These are phyloP conservation scores for Fundulus diaphanus DNA, from an alignment of 2,797 vertebrate species.

Conservation along the genomic window DNA sequence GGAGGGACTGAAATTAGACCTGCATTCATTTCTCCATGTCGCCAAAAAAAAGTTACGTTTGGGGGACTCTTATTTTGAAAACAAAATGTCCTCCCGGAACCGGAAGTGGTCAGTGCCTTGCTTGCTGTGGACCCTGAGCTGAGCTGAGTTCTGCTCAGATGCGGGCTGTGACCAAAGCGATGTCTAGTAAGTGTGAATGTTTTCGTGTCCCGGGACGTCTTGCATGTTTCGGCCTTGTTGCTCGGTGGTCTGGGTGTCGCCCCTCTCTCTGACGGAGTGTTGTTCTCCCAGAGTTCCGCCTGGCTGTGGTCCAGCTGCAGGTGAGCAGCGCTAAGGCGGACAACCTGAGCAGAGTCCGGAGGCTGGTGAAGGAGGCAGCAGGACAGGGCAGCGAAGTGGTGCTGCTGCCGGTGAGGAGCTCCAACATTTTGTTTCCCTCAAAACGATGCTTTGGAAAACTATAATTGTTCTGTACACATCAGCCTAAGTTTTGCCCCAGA, in stretches of 20 bases:
- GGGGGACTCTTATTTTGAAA: constrained; percentile 64
- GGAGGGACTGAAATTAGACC: background rate
- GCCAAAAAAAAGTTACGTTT: too few relatives aligned
- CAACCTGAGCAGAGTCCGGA: constrained; percentile 86
- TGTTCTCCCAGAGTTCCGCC: constrained; percentile 84
- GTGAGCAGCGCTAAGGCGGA: constrained; percentile 88
- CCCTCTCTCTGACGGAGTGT: background rate
- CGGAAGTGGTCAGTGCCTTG: background rate
- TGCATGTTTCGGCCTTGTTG: background rate
- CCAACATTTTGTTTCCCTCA: background rate
- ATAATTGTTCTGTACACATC: too few relatives aligned
- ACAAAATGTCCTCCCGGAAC: constrained; percentile 8
- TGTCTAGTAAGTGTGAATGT: constrained; percentile 77
- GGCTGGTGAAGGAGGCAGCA: constrained; percentile 88
- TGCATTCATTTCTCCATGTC: too few relatives aligned
- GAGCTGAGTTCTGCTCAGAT: constrained; percentile 33
- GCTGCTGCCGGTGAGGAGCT: constrained; percentile 89
- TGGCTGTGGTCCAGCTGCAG: constrained; percentile 92
- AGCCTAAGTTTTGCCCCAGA: too few relatives aligned
- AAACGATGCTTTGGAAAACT: background rate
- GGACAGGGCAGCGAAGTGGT: constrained; percentile 87
- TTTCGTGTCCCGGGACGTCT: rapidly evolving
- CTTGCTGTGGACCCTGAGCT: background rate
- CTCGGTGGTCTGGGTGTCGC: background rate
- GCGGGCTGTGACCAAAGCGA: constrained; percentile 67